Base-by-base conservation (phyloP, 2,888 invertebrate genomes). In the Thalpophila matura region DNA sequence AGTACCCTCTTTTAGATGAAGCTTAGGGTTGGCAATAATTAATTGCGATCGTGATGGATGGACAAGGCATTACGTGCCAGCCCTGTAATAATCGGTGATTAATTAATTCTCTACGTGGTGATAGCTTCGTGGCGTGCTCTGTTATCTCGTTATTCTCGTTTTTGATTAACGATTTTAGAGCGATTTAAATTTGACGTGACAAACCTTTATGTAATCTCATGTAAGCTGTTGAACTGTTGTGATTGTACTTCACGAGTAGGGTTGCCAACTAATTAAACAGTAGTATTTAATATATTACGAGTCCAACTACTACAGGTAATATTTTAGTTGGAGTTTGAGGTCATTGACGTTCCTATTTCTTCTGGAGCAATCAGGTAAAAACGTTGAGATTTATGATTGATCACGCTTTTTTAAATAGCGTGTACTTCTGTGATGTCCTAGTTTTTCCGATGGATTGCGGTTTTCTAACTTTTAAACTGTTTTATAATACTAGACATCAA, bases 31-130 rank as follows among this genome's bases (percentile, higher is more conserved):
- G 56, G 47, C 49, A 9, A 50, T 68, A 72, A 74, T 72, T 68
- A 72, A 72, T 72, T 57, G 58, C 74, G 4, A 35, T 29, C n/a
- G 57, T 73, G 71, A 73, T 73, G 63, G 71, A 72, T 68, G 74
- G 63, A 54, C 62, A 53, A 12, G 61, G 20, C 14, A 61, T 61
- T 66, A 72, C 51, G 61, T 31, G 70, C 31, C 73, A 63, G 22
- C 54, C 54, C 46, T 55, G 55, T 68, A 43, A 72, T 72, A 50
- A 72, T 73, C 20, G 50, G 35, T 29, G 53, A 62, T 62, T 49
- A 53, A 73, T 71, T 73, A 62, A 40, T 62, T 38, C 37, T 35
- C 5, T 27, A 37, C 38, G 47, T 60, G 54, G n/a, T 67, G 31
- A 67, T 56, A 42, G 50, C 67, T 62, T 66, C 35, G 42, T 29